Evolutionary conservation across 1,140 invertebrate genomes (phyloP).

Genomic region (Uloborus diversus): DNA sequence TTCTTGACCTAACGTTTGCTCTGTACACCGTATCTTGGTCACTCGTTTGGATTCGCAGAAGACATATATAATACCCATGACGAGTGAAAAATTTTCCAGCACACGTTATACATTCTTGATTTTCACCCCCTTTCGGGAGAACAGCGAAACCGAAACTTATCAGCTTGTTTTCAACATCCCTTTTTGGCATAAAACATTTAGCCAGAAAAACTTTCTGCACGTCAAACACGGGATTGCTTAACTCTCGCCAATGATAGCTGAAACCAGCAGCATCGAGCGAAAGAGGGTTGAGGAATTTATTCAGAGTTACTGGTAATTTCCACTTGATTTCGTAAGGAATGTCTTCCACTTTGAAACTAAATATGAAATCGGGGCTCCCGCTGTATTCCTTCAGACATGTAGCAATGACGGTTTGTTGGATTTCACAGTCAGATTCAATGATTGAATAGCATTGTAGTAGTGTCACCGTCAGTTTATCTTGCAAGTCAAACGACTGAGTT

Average conservation of each 20-base stretch:
- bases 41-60: no score
- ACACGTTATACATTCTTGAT: slow-evolving; percentile 98
- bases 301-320: slow-evolving; percentile 93
- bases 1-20: no score
- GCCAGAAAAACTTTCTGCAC: slow-evolving; percentile 98
- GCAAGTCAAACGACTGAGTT: slow-evolving; percentile 75
- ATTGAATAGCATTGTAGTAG: slow-evolving; percentile 92
- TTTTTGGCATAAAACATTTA: slow-evolving; percentile 84
- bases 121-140: slow-evolving; percentile 89
- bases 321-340: slow-evolving; percentile 89
- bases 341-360: slow-evolving; percentile 74
- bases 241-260: slow-evolving; percentile 97
- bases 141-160: slow-evolving; percentile 95
- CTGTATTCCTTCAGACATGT: slow-evolving; percentile 95
- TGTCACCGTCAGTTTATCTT: slow-evolving; percentile 79
- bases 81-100: slow-evolving; percentile 97
- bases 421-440: slow-evolving; percentile 94
- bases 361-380: slow-evolving; percentile 69
- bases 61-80: no score
- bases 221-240: slow-evolving; percentile 91
- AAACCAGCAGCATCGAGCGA: slow-evolving; percentile 99
- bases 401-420: slow-evolving; percentile 96
- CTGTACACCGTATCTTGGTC: no score
- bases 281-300: slow-evolving; percentile 98
- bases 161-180: slow-evolving; percentile 83